Evolutionary conservation across 1,140 invertebrate genomes (phyloP), one percentile per base, ranked within the genome.

Genomic region (Lethocerus indicus): DNA sequence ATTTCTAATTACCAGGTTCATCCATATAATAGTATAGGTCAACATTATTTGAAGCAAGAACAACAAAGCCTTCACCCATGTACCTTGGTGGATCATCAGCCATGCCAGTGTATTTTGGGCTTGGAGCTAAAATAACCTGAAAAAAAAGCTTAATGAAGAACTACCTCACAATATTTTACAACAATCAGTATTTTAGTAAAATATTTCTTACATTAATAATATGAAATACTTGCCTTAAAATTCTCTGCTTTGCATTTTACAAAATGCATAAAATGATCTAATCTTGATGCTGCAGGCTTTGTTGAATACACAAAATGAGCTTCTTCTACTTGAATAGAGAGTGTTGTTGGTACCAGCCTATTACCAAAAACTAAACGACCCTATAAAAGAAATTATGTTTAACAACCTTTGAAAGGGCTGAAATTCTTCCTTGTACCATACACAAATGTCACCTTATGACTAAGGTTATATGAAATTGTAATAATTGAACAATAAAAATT

Each of bases 11-110:
- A 62, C 83, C 84, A 35, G 91, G 81, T 66, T 95, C 88, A 66
- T 97, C 92, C 83, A 93, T 89, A 59, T 94, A 95, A 63, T 90
- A 94, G 65, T 96, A 95, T 23, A 95, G 67, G 61, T 95, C 87
- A 53, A 96, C 83, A 60, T 87, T 81, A 63, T 94, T 95, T 3
- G 89, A 91, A 61, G 91, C 92, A 66, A 97, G 77, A 7, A 98
- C 76, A 7, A 95, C 92, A 69, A 98, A 98, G 3, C 93, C 94
- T 70, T 97, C 90, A 18, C 91, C 92, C 92, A 98, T 98, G 56
- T 86, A 94, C 28, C 94, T 65, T 2, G 94, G 94, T 3, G 94
- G 92, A 60, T 97, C 92, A 68, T 97, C 92, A 2, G 83, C 75
- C 68, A 91, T 78, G 2, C 88, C 88, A 2, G 81, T 89, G 63